phyloP scores from a whole-genome alignment of 2,888 invertebrate species.

The Ariolimax columbianus region DNA sequence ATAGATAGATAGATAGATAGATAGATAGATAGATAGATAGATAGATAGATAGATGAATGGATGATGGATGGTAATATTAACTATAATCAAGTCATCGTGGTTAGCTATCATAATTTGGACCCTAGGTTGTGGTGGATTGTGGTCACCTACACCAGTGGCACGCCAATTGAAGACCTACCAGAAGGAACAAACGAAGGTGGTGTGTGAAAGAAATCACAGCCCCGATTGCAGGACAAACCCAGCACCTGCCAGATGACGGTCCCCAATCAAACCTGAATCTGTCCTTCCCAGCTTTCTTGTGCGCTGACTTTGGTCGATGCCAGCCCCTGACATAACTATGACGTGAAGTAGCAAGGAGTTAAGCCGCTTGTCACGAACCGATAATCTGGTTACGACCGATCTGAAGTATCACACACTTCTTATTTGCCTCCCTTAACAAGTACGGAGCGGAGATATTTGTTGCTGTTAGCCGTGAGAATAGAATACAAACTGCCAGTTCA shows the following conservation, averaged over 20 bases:
- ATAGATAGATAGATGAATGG: too few relatives aligned
- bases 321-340: slow-evolving; percentile 23
- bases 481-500: too few relatives aligned
- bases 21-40: neutral
- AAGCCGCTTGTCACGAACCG: slow-evolving; percentile 5
- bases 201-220: neutral
- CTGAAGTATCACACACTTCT: neutral
- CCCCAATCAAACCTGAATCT: slow-evolving; percentile 10
- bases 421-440: too few relatives aligned
- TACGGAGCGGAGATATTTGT: neutral
- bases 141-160: too few relatives aligned
- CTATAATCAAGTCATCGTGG: too few relatives aligned
- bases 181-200: too few relatives aligned
- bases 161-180: too few relatives aligned
- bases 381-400: slow-evolving; percentile 24
- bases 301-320: slow-evolving; percentile 31
- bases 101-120: too few relatives aligned
- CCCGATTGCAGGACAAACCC: neutral
- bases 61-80: too few relatives aligned
- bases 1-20: neutral
- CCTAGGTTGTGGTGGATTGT: too few relatives aligned
- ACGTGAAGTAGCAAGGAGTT: slow-evolving; percentile 19
- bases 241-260: neutral
- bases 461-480: too few relatives aligned
- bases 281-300: neutral